Base-by-base conservation (phyloP, 2,888 invertebrate species). In the Entomobrya proxima region DNA sequence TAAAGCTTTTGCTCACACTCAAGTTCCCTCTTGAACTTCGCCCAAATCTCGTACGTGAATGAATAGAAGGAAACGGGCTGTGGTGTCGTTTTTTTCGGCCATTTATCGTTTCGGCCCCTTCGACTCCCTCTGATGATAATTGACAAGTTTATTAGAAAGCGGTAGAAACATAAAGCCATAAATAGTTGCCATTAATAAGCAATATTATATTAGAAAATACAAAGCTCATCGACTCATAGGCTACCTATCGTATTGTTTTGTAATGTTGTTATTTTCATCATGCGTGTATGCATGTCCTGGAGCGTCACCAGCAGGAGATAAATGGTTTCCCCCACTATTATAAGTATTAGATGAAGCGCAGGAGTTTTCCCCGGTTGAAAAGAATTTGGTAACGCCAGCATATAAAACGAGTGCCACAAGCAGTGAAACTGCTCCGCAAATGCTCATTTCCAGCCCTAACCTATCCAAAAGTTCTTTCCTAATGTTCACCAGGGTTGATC, bases 1-100 rank as follows among this genome's bases (percentile, higher is more conserved):
- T 83, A 30, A 83, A 83, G 24, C 83, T 83, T 64, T 83, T 83
- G 37, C 83, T 83, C 13, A 32, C 37, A 24, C 75, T 75, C 4
- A 50, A 5, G n/a, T 75, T 50, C 9, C 52, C 21, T 11, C 32
- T 50, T 50, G 30, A 4, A 37, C 5, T 64, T 52, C 52, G 52
- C 11, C 58, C 58, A 58, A 58, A 32, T 15, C 4, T 67, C 3
- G 1, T 24, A 11, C 21, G 37, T 35, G 64, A 67, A 37, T 37
- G 18, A 37, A 61, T 61, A 15, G 61, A 32, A n/a, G 61, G 9
- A 32, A 32, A 61, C 5, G 64, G 64, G 1, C 61, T 35, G 15
- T 13, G 64, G n/a, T 47, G 47, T 67, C 11, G 37, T 6, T 47
- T 47, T 13, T 47, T 13, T 15, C 47, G 47, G 15, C 47, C n/a